Percentiles rank a stretch among this genome's conserved stretches.
Conservation (phyloP, 2,797 vertebrate species). For the Lepilemur septentrionalis region DNA sequence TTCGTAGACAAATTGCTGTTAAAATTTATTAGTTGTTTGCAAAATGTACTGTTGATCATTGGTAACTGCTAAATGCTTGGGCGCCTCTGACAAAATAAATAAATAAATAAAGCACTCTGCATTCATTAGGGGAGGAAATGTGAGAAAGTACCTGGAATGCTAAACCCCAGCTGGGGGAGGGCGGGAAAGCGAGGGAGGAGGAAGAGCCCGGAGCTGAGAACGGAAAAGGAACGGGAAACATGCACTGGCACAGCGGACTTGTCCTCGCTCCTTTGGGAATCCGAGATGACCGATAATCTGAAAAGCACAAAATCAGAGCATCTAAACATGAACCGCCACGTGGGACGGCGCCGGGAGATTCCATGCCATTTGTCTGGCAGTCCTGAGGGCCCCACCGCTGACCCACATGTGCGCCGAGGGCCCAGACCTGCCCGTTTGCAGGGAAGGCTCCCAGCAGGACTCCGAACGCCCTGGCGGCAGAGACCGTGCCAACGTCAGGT, state of each 20-base stretch:
- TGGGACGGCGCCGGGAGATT: rapidly evolving
- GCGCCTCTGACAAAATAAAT: constrained; percentile 45
- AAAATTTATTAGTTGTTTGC: constrained; percentile 83
- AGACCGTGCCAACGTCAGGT: rapidly evolving
- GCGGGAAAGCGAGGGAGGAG: rapidly evolving
- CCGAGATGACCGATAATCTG: not conserved
- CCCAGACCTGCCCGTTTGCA: rapidly evolving
- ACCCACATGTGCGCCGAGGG: rapidly evolving
- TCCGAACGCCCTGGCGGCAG: not conserved
- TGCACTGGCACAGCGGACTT: rapidly evolving
- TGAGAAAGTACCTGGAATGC: not conserved
- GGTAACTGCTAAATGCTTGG: constrained; percentile 72
- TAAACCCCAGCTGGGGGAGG: not conserved
- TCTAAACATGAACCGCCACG: rapidly evolving
- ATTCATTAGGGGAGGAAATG: not conserved
- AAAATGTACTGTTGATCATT: constrained; percentile 73
- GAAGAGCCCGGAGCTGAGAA: not conserved
- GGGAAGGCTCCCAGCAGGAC: not conserved
- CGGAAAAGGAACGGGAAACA: not conserved
- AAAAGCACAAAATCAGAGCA: not conserved
- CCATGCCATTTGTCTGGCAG: rapidly evolving
- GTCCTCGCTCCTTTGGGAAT: not conserved
- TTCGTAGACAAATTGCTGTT: constrained; percentile 82
- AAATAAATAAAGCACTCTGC: not conserved
- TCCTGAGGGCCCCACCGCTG: rapidly evolving